Evolutionary conservation across 2,797 vertebrate genomes (phyloP), one percentile per base, ranked within the genome.

Genomic region (Sebastes kiyomatsui): DNA sequence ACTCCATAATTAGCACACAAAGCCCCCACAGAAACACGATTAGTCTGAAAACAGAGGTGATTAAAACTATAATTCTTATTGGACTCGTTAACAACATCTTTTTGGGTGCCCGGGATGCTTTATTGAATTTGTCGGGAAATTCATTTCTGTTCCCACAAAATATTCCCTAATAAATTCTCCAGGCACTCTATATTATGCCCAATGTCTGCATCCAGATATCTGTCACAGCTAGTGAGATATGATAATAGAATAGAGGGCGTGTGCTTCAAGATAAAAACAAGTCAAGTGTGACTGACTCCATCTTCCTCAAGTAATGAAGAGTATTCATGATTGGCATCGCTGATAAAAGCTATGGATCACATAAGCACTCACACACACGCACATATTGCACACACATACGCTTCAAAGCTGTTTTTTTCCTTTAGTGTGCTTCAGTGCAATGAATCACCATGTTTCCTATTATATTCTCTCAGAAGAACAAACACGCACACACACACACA

Each of bases 221-320:
- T 88, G 88, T 90, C 93, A 91, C 69, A 71, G 79, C 70, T 60
- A 67, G 74, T 91, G 91, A 91, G 82, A 87, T 89, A 92, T 86
- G 90, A 81, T 91, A 85, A 93, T 81, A 81, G 85, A 91, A 83
- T 35, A 71, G 80, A 88, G 72, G 81, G 70, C 80, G 80, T 92
- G 88, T 87, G 82, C 86, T 80, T 86, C 78, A 61, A 88, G 83
- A 91, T 90, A 88, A 91, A 92, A 91, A 80, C 81, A 80, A 87
- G 84, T 83, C 82, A 88, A 90, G 87, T 88, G 90, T 93, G 92
- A 95, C 94, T 92, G 90, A 79, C 88, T 92, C 89, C 87, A 93
- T 91, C 89, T 91, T 83, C 82, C 79, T 89, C 71, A 69, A 82
- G 90, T 87, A 87, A 93, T 92, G 87, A 92, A 80, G 73, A 89